Base-by-base conservation (phyloP, 2,797 vertebrate genomes). In the Cygnus olor region DNA sequence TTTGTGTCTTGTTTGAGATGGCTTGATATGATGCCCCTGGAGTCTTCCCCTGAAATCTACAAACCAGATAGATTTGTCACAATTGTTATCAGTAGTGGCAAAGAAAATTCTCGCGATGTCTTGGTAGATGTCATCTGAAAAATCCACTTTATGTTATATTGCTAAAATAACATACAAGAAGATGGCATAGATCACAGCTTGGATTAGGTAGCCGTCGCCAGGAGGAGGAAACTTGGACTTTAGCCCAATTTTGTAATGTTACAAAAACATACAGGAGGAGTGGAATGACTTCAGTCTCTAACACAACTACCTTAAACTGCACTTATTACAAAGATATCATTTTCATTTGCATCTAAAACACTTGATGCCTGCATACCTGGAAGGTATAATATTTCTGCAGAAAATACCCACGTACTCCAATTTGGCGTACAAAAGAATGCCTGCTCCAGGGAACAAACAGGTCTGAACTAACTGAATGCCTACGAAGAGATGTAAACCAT, bases 261-360 rank as follows among this genome's bases (percentile, higher is more conserved):
- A 86, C 69, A 77, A 81, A 79, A 58, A 21, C 61, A 42, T 45
- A 38, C 7, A 14, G n/a, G 88, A 78, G 45, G 32, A 57, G 30
- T 53, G 12, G 56, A 57, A 79, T 92, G 47, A 80, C 60, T 71
- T 90, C 3, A 2, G 36, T 70, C 74, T 90, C n/a, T 27, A 58
- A 47, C 66, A 40, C 3, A 15, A 36, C 38, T 73, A 12, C 34
- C 28, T 94, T 83, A 89, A 95, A 40, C n/a, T 80, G 51, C 42
- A 72, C 21, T 85, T 89, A 78, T 74, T 88, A 32, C 81, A 56
- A 74, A 94, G 89, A 69, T 80, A 51, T 2, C 34, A 20, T 85
- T 94, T 88, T 90, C 58, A 58, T 92, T 86, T 94, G 40, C 76
- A 78, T 85, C 53, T n/a, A 77, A 87, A 77, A 19, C 66, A 57